Conservation (phyloP, 2,797 vertebrate species). For the Melanotaenia maccullochi region DNA sequence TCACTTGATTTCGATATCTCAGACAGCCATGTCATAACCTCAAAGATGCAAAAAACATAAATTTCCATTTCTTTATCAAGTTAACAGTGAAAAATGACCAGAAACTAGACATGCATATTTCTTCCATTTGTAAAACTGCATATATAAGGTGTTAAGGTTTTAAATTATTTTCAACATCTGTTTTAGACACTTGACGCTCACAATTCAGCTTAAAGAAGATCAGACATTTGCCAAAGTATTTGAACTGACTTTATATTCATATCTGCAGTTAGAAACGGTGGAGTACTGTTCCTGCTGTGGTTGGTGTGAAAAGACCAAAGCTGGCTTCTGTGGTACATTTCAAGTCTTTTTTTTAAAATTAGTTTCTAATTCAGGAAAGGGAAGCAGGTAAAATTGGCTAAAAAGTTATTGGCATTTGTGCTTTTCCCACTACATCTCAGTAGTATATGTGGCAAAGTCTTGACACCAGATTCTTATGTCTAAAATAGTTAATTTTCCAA, state of each 20-base stretch:
- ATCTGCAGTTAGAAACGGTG: neutral
- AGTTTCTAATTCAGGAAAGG: neutral
- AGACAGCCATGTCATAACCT: constrained; percentile 80
- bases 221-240: constrained; percentile 50
- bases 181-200: constrained; percentile 29
- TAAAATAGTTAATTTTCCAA: constrained; percentile 23
- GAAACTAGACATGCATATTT: constrained; percentile 94
- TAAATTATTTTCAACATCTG: constrained; percentile 36
- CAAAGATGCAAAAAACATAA: constrained; percentile 88
- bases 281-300: neutral
- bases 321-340: neutral
- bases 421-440: neutral
- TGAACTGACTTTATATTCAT: neutral
- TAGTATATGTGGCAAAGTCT: neutral
- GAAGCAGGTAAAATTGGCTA: neutral
- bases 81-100: constrained; percentile 91
- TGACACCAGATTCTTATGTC: neutral
- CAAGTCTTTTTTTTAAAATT: neutral
- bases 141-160: constrained; percentile 83
- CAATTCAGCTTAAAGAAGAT: neutral
- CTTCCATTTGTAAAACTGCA: constrained; percentile 86
- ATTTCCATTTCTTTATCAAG: constrained; percentile 84
- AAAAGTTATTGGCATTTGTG: neutral
- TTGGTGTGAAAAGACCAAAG: neutral
- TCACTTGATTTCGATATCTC: constrained; percentile 72